Evolutionary conservation across 1,140 invertebrate species (phyloP).

Genomic region (Magallana ariakensis): DNA sequence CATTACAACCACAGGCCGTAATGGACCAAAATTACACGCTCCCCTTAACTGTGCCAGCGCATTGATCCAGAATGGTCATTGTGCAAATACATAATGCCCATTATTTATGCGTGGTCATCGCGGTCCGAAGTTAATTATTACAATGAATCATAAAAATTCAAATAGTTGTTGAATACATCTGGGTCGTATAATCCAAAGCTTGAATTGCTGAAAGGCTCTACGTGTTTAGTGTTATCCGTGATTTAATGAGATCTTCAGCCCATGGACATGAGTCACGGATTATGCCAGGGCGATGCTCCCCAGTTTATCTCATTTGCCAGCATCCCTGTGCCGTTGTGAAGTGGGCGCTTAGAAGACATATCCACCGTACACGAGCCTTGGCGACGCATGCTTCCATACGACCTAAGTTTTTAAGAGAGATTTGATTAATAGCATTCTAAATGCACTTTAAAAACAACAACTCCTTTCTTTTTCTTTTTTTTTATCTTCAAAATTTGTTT

Average conservation of each 20-base stretch:
- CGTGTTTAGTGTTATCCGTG: neutral
- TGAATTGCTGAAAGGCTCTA: neutral
- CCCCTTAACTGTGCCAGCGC: too few species aligned
- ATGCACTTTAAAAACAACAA: too few species aligned
- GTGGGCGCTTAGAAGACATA: slow-evolving; percentile 4
- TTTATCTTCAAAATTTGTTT: too few species aligned
- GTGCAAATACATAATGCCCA: too few species aligned
- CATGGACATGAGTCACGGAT: neutral
- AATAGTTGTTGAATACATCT: neutral
- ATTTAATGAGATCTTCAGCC: neutral
- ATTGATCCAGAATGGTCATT: too few species aligned
- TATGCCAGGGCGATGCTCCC: neutral
- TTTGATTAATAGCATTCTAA: too few species aligned
- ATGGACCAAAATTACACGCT: too few species aligned
- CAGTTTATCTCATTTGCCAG: neutral
- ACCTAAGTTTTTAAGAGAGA: neutral
- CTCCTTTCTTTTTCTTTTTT: too few species aligned
- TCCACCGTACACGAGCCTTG: neutral
- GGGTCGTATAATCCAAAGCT: neutral
- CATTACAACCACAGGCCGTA: too few species aligned
- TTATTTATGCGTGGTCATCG: neutral
- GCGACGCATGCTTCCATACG: neutral
- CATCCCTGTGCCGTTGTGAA: neutral
- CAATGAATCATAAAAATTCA: slow-evolving; percentile 22
- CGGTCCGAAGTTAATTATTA: neutral